Evolutionary conservation across 2,888 invertebrate species (phyloP), one percentile per base, ranked within the genome.

Genomic region (Deilephila elpenor): DNA sequence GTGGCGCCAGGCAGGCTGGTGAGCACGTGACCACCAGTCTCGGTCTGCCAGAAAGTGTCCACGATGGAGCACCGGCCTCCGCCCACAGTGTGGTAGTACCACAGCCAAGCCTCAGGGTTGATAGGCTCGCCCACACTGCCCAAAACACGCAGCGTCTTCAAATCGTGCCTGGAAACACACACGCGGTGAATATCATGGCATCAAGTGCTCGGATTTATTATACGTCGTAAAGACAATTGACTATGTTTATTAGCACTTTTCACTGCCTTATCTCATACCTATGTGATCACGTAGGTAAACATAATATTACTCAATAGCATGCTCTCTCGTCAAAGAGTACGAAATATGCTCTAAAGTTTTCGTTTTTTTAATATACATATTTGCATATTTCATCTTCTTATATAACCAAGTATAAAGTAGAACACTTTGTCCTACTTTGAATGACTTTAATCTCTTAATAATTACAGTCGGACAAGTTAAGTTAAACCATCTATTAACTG

Each of bases 1-100:
- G 98, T 99, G 29, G 98, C 98, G 29, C 99, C 99, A 0, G 99
- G 99, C 71, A 99, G 92, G 53, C 99, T 98, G 56, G 99, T 99
- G 70, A 99, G 96, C 29, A 99, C 98, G 93, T 99, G 99, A 0
- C 99, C 99, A 11, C 99, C 99, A 6, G 99, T 99, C 95, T 99
- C 99, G 0, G 99, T 99, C 94, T 99, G 99, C 99, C 99, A 99
- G 93, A 99, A 99, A 0, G 99, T 99, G 89, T 99, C 99, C 0
- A 98, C 98, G 85, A 99, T 97, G 73, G 99, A 98, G 91, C 98
- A 98, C 78, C 96, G 96, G 70, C 96, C 96, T 76, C 96, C 96
- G 5, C 99, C 99, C 37, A 99, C 96, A 51, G 97, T 86, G 80
- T 96, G 96, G 89, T 98, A 97, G 91, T 99, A 99, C 99, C 99